Conservation (phyloP, 2,113 vertebrate species). For the Conger conger region DNA sequence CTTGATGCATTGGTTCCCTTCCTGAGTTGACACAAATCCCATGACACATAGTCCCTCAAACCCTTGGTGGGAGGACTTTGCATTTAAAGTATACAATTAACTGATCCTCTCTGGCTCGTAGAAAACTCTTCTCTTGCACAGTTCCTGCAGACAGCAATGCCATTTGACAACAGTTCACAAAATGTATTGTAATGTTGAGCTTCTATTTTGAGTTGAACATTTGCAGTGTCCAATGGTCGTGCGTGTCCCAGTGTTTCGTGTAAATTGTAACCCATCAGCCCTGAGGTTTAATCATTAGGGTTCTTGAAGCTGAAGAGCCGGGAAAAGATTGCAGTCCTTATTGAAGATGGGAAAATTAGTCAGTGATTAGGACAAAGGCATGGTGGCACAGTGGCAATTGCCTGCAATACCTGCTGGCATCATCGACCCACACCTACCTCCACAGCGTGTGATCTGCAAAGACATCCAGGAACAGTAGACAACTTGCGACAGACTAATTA, state of each 20-base stretch:
- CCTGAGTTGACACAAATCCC: slow-evolving; percentile 64
- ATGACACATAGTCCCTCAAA: slow-evolving; percentile 61
- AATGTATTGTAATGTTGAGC: not conserved
- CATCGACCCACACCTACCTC: slow-evolving; percentile 1
- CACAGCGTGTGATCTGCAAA: not conserved
- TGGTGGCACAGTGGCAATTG: not conserved
- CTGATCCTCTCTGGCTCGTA: slow-evolving; percentile 65
- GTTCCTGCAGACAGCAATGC: slow-evolving; percentile 32
- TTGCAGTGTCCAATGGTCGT: slow-evolving; percentile 18
- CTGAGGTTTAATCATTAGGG: not conserved
- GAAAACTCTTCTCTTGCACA: slow-evolving; percentile 51
- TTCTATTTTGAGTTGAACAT: not conserved
- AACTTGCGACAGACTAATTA: not conserved
- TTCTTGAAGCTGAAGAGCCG: not conserved
- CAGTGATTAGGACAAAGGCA: not conserved
- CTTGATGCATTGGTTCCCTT: slow-evolving; percentile 48
- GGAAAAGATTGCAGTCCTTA: not conserved
- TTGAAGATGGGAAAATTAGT: not conserved
- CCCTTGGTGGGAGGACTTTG: slow-evolving; percentile 64
- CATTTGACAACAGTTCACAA: not conserved
- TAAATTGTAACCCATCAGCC: too few species aligned
- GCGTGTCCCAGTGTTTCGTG: too few species aligned
- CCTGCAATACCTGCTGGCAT: not conserved
- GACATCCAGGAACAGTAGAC: not conserved
- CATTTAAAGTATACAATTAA: slow-evolving; percentile 72